Evolutionary conservation across 2,113 vertebrate genomes (phyloP), one percentile per base, ranked within the genome.

Genomic region (Prietella phreatophila): DNA sequence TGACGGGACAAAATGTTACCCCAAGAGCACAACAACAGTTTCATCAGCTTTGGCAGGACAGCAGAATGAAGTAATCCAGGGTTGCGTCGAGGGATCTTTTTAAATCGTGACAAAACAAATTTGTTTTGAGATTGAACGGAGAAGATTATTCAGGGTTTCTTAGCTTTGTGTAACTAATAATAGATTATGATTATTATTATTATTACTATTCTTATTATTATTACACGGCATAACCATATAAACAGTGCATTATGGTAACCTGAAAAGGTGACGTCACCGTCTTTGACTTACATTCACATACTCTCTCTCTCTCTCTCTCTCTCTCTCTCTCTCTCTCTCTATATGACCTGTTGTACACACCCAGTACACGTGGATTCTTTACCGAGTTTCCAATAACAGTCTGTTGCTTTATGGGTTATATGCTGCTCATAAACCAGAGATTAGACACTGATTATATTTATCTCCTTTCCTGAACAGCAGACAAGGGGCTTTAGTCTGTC

Each of bases 11-110:
- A 25, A 69, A 20, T 69, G 83, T 84, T 56, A 81, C 58, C 89
- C 71, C 36, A 6, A 42, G 60, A 58, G 56, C 82, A 71, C 82
- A 82, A 75, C 67, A 50, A 17, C 0, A 33, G 73, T 88, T 84
- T 69, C 81, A 75, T 80, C 58, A 50, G 69, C 25, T 86, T 55
- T 75, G 83, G 63, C 63, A 85, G 61, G 22, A 67, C 11, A 79
- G 17, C 5, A 2, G 20, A 25, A 36, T 65, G 56, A 58, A n/a
- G 67, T 58, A 60, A 78, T 53, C 0, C 30, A 53, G 53, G 20
- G 63, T 88, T 88, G 67, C 84, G 30, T 81, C 87, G 83, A 82
- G 87, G 87, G 90, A 84, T 87, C 92, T 92, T 92, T 92, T 87
- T 55, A 83, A 87, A 78, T 8, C 33, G n/a, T 2, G 15, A 81